Conservation (phyloP, 1,140 invertebrate species). For the Pseudomyrmex pallidus region DNA sequence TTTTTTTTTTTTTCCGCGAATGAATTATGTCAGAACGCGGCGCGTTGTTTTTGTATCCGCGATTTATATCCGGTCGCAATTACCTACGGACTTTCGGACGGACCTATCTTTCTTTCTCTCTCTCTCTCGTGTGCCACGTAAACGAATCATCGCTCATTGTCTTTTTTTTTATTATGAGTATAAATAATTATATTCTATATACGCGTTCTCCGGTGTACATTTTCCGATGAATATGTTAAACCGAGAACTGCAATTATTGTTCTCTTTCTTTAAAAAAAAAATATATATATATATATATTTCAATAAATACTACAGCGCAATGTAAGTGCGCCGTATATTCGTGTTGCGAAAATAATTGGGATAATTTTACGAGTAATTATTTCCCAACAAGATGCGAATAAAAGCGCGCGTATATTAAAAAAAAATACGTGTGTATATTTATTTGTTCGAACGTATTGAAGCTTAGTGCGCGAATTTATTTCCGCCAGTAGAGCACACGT, state of each 20-base stretch:
- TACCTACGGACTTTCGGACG: neutral
- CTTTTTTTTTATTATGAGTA: neutral
- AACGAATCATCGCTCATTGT: neutral
- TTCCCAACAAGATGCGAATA: neutral
- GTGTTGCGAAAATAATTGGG: neutral
- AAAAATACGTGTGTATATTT: neutral
- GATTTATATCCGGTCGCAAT: conserved; percentile 29
- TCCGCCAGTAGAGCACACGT: neutral
- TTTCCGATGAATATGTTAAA: neutral
- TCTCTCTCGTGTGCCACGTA: conserved; percentile 5
- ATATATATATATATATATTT: too few species aligned
- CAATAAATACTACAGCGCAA: too few species aligned
- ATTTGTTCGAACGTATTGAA: neutral
- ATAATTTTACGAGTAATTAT: neutral
- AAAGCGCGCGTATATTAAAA: neutral
- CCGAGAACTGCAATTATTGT: neutral
- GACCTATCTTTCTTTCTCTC: neutral
- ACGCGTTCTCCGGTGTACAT: neutral
- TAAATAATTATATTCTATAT: conserved; percentile 15
- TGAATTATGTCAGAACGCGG: conserved; percentile 4
- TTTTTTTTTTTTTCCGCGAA: conserved; percentile 14
- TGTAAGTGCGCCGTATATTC: neutral
- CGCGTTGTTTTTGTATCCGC: conserved; percentile 20
- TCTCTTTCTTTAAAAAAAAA: neutral
- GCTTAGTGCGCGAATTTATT: neutral